phyloP scores from a whole-genome alignment of 2,888 invertebrate genomes.

The Meiosimyza decipiens region DNA sequence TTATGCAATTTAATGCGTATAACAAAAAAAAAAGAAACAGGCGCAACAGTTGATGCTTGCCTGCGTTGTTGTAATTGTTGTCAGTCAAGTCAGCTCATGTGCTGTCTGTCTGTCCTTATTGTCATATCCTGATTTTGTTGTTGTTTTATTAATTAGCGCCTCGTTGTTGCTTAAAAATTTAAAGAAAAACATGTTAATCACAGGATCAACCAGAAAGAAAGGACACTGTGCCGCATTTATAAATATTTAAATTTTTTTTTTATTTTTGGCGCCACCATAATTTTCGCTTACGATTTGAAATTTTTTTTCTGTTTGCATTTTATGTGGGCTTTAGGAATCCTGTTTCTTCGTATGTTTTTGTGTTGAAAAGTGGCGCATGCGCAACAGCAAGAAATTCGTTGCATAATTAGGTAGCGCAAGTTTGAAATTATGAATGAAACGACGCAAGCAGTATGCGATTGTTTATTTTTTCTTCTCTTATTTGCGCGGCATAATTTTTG shows the following conservation, averaged over 20 bases:
- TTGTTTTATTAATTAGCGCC: neutral
- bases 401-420: neutral
- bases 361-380: neutral
- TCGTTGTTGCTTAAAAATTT: conserved; percentile 8
- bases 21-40: conserved; percentile 3
- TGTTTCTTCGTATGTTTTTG: neutral
- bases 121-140: neutral
- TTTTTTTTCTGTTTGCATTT: neutral
- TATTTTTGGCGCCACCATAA: neutral
- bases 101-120: too few species aligned
- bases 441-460: too few species aligned
- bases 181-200: neutral
- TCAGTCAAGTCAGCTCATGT: neutral
- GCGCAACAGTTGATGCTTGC: conserved; percentile 21
- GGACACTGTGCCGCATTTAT: neutral
- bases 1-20: conserved; percentile 18
- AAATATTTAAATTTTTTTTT: neutral
- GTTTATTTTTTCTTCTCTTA: too few species aligned
- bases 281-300: neutral
- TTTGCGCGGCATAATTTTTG: too few species aligned
- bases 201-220: neutral
- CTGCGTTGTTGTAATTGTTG: conserved; percentile 5
- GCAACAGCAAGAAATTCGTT: neutral
- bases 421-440: too few species aligned
- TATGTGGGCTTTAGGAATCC: neutral